Base-by-base conservation (phyloP, 2,888 invertebrate species). In the Lithosia quadra region DNA sequence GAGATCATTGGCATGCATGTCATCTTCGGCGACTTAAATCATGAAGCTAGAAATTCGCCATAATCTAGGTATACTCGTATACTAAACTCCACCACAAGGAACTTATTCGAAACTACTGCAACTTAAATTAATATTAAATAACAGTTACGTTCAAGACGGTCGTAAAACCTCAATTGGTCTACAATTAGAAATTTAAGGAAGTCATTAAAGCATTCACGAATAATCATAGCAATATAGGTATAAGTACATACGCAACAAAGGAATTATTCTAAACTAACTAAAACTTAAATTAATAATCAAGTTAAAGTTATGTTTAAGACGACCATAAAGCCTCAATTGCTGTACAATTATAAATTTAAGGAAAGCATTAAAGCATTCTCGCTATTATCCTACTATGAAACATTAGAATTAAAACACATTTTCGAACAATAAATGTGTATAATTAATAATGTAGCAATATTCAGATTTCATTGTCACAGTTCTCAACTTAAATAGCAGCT, bases 371-470 rank as follows among this genome's bases (percentile, higher is more conserved):
- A 39, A 15, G 49, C 28, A 62, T 62, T 62, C n/a, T 18, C 24
- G 24, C 28, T 24, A 43, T 18, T 62, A 28, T 28, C 62, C 22
- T 49, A 62, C 49, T 7, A 61, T 49, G 5, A 28, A 62, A 62
- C 28, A 56, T 43, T 62, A 67, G 49, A 64, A 67, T 53, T 63
- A 36, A 69, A 74, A 79, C 69, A 75, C 59, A 68, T 67, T 67
- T 67, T 66, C 43, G 4, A 75, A 56, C 39, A 64, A 68, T 67
- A 68, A 71, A 68, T 65, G 59, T 69, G 56, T 72, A 65, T 76
- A 68, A 70, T 65, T 64, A 68, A 65, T 55, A 66, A 69, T 58
- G 13, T 56, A 66, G 36, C 28, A 63, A 61, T 66, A 70, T 66
- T 66, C 67, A 68, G 65, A 62, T 65, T 58, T 28, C 22, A 63